Evolutionary conservation across 2,113 vertebrate genomes (phyloP), one percentile per base, ranked within the genome.

Genomic region (Caloenas nicobarica): DNA sequence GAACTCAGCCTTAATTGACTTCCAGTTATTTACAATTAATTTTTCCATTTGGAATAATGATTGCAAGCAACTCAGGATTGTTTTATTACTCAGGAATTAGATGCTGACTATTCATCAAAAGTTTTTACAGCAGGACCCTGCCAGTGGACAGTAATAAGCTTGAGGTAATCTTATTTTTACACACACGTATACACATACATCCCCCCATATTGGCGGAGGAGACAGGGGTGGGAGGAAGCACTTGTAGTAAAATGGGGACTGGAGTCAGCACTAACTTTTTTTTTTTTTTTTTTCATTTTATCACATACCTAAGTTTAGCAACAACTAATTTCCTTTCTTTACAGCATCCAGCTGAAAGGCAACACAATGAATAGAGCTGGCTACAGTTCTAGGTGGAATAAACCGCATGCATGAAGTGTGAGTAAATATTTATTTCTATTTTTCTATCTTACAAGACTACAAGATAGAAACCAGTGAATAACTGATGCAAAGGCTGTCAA

Each of bases 1-100:
- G 96, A 98, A 97, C 83, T 42, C 82, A 89, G 73, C 76, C 97
- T 98, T 98, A 98, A 98, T 97, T 98, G 96, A 98, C 97, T 98
- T 97, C 95, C 97, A 98, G 96, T 97, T 98, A 98, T 97, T 98
- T 98, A 98, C 97, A 98, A 98, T 98, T 98, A 97, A 97, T 97
- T 98, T 98, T 98, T 98, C 96, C 96, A 97, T 98, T 98, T 97
- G 97, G 96, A 97, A 98, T 98, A 98, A 98, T 98, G 97, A 98
- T 97, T 96, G 93, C 65, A 82, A 96, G 81, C 94, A 95, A 97
- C 97, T 96, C 91, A 88, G 69, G 60, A 69, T 50, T 76, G 92
- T 70, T 94, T 94, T 97, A 96, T 96, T 60, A 87, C 91, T 85
- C 68, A 94, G 86, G 95, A 97, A 95, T 94, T 91, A 92, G 92